Evolutionary conservation across 2,888 invertebrate species (phyloP), one percentile per base, ranked within the genome.

Genomic region (Trachelus iudaicus): DNA sequence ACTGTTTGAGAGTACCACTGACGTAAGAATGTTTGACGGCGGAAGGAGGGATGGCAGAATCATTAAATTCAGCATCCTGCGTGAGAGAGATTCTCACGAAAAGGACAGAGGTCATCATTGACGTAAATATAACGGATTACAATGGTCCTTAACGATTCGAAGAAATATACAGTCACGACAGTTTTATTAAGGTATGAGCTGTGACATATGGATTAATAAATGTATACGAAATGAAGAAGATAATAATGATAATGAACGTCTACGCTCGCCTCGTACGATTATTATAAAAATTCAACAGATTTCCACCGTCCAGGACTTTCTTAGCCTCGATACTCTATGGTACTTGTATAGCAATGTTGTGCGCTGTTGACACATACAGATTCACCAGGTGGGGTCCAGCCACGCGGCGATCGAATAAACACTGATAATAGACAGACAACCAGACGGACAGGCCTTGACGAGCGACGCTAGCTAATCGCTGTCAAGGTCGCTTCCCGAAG

Each of bases 401-500:
- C 91, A 90, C 89, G 87, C 86, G 87, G 89, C 87, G 87, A 90
- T 88, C 86, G 87, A 86, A 86, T 88, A 89, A 89, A 86, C 89
- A 86, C 87, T 87, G 86, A 86, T 86, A 86, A 86, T 83, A 84
- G 87, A 87, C 86, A 89, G 83, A 89, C 84, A 88, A 88, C 86
- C 87, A 87, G 87, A 88, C 85, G 88, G 85, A 86, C 83, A 87
- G 87, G 90, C 91, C 91, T 91, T 91, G 91, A 91, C 90, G 84
- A 90, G 90, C 87, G 87, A 91, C 90, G 88, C 85, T 91, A 90
- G 91, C 91, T 91, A 91, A 91, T 91, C 91, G 89, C 91, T 91
- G 91, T 91, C 91, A 91, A 91, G 91, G 90, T 91, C 91, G 87
- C 90, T 91, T 90, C 89, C 92, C 90, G 91, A 90, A 92, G 93